A percentile compares a stretch with the other conserved stretches of the same genome.
phyloP scores from a whole-genome alignment of 2,888 invertebrate species.

The Gasteruption jaculator region DNA sequence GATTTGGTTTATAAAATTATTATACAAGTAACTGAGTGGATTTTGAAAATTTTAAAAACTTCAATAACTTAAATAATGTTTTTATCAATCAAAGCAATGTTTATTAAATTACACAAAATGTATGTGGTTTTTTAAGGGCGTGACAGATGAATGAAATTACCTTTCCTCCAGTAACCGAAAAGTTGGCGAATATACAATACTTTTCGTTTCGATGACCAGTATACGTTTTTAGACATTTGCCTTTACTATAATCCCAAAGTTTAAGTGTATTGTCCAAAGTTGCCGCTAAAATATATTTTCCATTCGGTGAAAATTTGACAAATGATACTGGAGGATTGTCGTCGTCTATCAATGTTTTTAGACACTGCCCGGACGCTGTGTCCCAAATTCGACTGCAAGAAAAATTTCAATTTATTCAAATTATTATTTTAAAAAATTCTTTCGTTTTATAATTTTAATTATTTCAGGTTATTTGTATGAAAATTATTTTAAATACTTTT shows the following conservation, averaged over 20 bases:
- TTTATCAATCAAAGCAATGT: constrained; percentile 11
- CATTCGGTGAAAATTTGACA: constrained; percentile 99
- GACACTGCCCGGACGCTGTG: constrained; percentile 96
- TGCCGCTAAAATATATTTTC: constrained; percentile 97
- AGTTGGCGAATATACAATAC: constrained; percentile 99
- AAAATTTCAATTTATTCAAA: constrained; percentile 6
- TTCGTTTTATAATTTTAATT: no score
- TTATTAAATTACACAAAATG: constrained; percentile 10
- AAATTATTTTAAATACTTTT: background rate
- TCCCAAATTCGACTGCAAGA: constrained; percentile 95
- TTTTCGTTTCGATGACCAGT: constrained; percentile 98
- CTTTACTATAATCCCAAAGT: constrained; percentile 99
- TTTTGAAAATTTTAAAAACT: no score
- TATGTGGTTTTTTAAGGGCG: constrained; percentile 1
- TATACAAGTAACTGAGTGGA: no score
- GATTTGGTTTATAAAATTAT: no score
- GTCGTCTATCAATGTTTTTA: constrained; percentile 98
- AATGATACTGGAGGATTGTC: constrained; percentile 99
- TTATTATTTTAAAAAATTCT: background rate
- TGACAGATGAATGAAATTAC: constrained; percentile 58
- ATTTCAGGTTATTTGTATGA: no score
- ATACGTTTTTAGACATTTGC: constrained; percentile 98
- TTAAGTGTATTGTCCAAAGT: constrained; percentile 98
- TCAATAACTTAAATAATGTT: constrained; percentile 1
- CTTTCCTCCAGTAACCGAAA: constrained; percentile 99